These are phyloP conservation scores for Zaprionus ornatus DNA, from an alignment of 1,140 invertebrate species.

Conservation along the genomic window DNA sequence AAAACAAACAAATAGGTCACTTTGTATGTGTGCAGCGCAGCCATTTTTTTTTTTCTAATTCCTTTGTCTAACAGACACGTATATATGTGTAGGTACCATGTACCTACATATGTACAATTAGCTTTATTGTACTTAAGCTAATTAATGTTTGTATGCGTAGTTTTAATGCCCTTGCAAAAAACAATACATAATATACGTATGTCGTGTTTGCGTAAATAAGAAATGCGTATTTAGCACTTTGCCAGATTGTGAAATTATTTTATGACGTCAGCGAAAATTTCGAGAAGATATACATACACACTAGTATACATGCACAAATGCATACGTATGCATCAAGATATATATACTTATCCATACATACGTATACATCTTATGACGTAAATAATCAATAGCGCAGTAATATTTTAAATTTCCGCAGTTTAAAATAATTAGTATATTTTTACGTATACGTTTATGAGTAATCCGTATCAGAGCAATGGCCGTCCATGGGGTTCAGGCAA, in stretches of 20 bases:
- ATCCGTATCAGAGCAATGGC: constrained; percentile 15
- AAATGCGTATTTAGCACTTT: constrained; percentile 19
- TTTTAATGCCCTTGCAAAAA: constrained; percentile 6
- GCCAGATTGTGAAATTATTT: constrained; percentile 41
- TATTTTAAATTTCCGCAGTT: not conserved
- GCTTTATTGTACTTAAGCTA: not conserved
- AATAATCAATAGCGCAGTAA: constrained; percentile 1
- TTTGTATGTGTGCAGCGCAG: not conserved
- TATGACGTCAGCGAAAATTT: constrained; percentile 47
- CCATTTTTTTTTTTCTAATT: constrained; percentile 25
- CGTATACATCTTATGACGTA: not conserved
- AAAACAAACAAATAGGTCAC: not conserved
- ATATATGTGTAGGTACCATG: not conserved
- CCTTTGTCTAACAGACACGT: constrained; percentile 9
- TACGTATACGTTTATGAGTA: constrained; percentile 14
- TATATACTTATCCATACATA: not conserved
- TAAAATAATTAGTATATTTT: not conserved
- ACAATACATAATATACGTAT: not conserved
- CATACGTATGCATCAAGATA: constrained; percentile 3
- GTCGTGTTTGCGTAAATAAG: not conserved
- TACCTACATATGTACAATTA: not conserved
- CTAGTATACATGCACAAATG: constrained; percentile 1
- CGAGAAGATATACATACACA: constrained; percentile 22
- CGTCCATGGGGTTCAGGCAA: constrained; percentile 14
- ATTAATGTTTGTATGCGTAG: not conserved